phyloP scores from a whole-genome alignment of 1,140 invertebrate species.

The Macrobrachium rosenbergii region DNA sequence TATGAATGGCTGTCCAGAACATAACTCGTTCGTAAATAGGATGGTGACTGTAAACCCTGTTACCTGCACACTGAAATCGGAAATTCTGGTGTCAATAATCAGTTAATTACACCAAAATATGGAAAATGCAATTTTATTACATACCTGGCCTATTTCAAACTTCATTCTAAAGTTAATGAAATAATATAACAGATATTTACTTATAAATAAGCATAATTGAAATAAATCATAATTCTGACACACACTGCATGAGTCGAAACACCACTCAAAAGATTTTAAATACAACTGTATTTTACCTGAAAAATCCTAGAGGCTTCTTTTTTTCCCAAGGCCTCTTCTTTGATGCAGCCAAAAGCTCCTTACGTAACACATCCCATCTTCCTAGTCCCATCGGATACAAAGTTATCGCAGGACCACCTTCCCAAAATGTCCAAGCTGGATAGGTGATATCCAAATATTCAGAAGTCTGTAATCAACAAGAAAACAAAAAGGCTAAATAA shows the following conservation, averaged over 20 bases:
- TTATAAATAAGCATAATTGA: too few species aligned
- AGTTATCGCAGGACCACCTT: constrained; percentile 94
- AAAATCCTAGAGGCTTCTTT: constrained; percentile 86
- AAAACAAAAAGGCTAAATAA: background rate
- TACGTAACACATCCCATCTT: constrained; percentile 88
- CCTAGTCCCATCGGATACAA: constrained; percentile 93
- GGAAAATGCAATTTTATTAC: too few species aligned
- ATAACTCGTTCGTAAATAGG: too few species aligned
- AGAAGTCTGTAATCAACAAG: constrained; percentile 74
- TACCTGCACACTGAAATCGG: too few species aligned
- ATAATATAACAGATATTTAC: too few species aligned
- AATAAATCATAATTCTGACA: too few species aligned
- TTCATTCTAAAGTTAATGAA: too few species aligned
- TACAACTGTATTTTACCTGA: constrained; percentile 72
- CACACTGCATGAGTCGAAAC: background rate
- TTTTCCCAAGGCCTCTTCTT: constrained; percentile 81
- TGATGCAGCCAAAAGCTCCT: constrained; percentile 79
- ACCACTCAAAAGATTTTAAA: background rate
- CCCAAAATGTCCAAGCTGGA: constrained; percentile 98
- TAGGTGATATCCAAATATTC: constrained; percentile 95
- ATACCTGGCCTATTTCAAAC: too few species aligned
- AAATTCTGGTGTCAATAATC: too few species aligned
- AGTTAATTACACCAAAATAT: too few species aligned
- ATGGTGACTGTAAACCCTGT: too few species aligned
- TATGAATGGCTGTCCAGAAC: too few species aligned